These are phyloP conservation scores for Pelvicachromis taeniatus DNA, from an alignment of 2,113 vertebrate species.

Conservation along the genomic window DNA sequence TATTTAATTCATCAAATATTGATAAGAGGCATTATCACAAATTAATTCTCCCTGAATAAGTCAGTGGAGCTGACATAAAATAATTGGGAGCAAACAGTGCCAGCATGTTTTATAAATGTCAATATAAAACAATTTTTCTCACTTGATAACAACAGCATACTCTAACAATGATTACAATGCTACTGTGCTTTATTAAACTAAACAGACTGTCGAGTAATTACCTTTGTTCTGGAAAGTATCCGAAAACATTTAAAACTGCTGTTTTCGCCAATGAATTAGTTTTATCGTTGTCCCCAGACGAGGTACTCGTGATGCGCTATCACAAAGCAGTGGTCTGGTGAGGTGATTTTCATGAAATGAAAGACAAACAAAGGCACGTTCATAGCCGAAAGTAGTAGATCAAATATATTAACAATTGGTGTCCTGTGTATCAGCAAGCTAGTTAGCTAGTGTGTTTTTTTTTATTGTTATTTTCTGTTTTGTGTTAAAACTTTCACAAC, in stretches of 20 bases:
- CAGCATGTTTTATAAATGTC: neutral
- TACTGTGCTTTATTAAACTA: neutral
- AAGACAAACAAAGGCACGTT: neutral
- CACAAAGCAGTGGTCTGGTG: neutral
- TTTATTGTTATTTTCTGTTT: neutral
- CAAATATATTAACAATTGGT: neutral
- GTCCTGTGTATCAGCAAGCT: neutral
- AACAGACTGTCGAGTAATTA: neutral
- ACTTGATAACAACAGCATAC: neutral
- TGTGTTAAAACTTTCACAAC: neutral
- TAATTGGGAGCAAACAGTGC: slow-evolving; percentile 10
- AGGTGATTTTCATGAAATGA: neutral
- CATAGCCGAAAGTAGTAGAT: neutral
- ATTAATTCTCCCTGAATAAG: neutral
- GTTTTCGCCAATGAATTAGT: neutral
- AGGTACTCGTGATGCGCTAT: neutral
- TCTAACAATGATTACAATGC: neutral
- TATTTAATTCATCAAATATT: neutral
- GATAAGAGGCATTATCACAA: neutral
- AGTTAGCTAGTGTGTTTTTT: neutral
- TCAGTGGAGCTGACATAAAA: neutral
- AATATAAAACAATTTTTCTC: neutral
- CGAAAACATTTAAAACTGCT: neutral
- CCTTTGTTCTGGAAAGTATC: neutral
- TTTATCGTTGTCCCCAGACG: neutral